phyloP scores from a whole-genome alignment of 2,113 vertebrate genomes.

The Burhinus bistriatus region DNA sequence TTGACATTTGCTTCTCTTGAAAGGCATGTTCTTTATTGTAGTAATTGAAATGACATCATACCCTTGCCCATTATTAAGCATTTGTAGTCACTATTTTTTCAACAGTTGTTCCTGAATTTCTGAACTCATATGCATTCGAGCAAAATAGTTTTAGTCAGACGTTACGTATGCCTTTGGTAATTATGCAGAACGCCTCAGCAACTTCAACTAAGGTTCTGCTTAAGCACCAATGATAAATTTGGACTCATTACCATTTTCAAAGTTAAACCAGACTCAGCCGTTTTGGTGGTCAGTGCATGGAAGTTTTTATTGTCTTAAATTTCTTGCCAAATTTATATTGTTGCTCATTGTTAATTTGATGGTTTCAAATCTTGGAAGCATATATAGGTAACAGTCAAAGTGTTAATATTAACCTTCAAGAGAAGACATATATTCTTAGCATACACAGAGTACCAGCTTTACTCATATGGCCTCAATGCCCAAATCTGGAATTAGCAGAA shows the following conservation, averaged over 20 bases:
- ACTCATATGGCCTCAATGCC: not conserved
- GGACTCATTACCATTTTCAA: not conserved
- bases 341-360: not conserved
- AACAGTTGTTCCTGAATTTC: not conserved
- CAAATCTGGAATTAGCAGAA: not conserved
- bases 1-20: not conserved
- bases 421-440: not conserved
- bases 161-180: slow-evolving; percentile 17
- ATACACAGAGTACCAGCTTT: not conserved
- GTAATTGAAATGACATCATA: not conserved
- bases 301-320: not conserved
- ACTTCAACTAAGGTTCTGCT: not conserved
- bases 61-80: not conserved
- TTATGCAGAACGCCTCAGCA: not conserved
- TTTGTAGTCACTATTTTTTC: not conserved
- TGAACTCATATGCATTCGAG: not conserved
- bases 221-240: not conserved
- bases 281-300: not conserved
- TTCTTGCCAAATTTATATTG: not conserved
- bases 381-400: not conserved
- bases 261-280: not conserved
- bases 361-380: not conserved
- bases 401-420: not conserved
- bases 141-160: slow-evolving; percentile 12
- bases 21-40: not conserved